A percentile compares a stretch with the other conserved stretches of the same genome.
Conservation (phyloP, 2,797 vertebrate species). For the Chaenodraco wilsoni region DNA sequence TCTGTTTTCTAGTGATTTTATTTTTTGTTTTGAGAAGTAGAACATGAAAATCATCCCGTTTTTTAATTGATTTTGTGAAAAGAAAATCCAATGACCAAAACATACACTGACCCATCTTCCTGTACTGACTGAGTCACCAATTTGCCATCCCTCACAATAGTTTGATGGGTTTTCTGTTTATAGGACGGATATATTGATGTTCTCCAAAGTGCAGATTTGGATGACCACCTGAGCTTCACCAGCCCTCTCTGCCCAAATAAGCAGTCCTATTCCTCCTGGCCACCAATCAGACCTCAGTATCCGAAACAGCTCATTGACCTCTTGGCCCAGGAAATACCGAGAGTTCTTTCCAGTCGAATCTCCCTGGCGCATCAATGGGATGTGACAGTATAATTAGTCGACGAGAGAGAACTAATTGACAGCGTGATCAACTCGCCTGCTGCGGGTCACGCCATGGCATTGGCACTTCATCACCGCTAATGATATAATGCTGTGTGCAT, state of each 20-base stretch:
- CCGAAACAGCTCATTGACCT: conserved; percentile 64
- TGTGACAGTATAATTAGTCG: conserved; percentile 69
- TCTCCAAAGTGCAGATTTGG: not conserved
- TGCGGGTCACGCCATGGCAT: conserved; percentile 56
- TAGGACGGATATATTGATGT: not conserved
- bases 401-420: conserved; percentile 63
- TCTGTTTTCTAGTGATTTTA: no score
- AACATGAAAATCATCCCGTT: no score
- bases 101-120: not conserved
- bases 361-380: conserved; percentile 46
- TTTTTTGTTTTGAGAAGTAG: no score
- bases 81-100: no score
- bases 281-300: conserved; percentile 46
- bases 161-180: not conserved
- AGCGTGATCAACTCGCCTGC: conserved; percentile 55
- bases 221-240: not conserved
- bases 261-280: not conserved
- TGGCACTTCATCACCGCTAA: conserved; percentile 68
- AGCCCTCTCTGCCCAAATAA: not conserved
- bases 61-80: no score
- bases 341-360: conserved; percentile 42
- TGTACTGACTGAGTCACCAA: not conserved
- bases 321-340: conserved; percentile 42
- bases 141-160: not conserved
- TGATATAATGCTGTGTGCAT: conserved; percentile 53